Percentiles rank a stretch among this genome's conserved stretches.
phyloP scores from a whole-genome alignment of 2,797 vertebrate genomes.

The Aselliscus stoliczkanus region DNA sequence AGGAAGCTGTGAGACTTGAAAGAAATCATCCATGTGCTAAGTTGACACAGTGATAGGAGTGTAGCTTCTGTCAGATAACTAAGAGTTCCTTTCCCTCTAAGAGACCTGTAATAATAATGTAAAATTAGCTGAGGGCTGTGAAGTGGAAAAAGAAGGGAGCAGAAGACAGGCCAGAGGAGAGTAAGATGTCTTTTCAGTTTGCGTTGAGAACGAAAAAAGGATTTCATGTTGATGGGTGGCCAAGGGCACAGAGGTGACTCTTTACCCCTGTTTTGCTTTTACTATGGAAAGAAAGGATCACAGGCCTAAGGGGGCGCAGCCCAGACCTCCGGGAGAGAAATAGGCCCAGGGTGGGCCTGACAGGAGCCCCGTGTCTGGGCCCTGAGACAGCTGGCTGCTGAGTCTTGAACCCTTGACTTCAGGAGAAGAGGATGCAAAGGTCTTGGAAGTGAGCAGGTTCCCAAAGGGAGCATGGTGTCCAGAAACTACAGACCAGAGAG shows the following conservation, averaged over 20 bases:
- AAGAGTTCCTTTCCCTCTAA: not conserved
- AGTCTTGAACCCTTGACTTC: not conserved
- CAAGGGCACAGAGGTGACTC: not conserved
- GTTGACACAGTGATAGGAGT: not conserved
- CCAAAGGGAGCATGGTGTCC: not conserved
- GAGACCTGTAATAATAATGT: not conserved
- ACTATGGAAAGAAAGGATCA: not conserved
- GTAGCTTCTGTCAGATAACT: not conserved
- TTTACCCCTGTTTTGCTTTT: not conserved
- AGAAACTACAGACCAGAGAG: not conserved
- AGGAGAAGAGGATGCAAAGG: not conserved
- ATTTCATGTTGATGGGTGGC: not conserved
- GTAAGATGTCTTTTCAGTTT: not conserved
- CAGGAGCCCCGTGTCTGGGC: not conserved
- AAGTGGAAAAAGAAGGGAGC: not conserved
- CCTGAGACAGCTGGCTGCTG: rapidly evolving
- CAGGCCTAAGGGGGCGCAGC: not conserved
- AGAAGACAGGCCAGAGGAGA: not conserved
- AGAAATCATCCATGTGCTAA: not conserved
- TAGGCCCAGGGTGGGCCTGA: not conserved
- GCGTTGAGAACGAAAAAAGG: not conserved
- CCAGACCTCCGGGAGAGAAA: not conserved
- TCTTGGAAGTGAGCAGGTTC: not conserved
- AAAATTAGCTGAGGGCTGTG: not conserved
- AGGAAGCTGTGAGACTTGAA: not conserved